These are phyloP conservation scores for Epinephelus awoara DNA, from an alignment of 2,797 vertebrate species.

Conservation along the genomic window DNA sequence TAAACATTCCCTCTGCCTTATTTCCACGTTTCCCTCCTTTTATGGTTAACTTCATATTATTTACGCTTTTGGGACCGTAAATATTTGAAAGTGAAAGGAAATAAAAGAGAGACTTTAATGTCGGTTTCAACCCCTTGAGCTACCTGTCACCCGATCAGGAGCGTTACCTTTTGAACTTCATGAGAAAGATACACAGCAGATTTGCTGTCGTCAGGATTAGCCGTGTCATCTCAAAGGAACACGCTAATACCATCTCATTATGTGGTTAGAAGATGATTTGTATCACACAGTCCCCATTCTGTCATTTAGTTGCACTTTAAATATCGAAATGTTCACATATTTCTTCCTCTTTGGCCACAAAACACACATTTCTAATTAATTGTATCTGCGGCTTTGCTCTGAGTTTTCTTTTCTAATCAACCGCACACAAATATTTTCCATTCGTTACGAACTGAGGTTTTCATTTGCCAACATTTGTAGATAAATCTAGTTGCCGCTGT, in stretches of 20 bases:
- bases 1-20: neutral
- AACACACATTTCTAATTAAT: conserved; percentile 46
- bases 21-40: conserved; percentile 10
- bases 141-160: conserved; percentile 52
- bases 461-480: conserved; percentile 67
- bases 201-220: conserved; percentile 64
- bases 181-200: conserved; percentile 77
- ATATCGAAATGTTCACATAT: conserved; percentile 49
- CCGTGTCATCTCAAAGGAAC: conserved; percentile 59
- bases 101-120: conserved; percentile 43
- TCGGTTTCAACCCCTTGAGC: conserved; percentile 41
- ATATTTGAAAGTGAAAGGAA: conserved; percentile 61
- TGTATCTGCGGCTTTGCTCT: conserved; percentile 31
- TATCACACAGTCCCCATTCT: conserved; percentile 50
- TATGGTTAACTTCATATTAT: conserved; percentile 20
- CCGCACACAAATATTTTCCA: conserved; percentile 50
- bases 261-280: conserved; percentile 71
- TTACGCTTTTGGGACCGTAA: conserved; percentile 16
- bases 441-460: conserved; percentile 64
- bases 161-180: conserved; percentile 70
- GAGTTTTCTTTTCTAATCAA: conserved; percentile 29
- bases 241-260: conserved; percentile 69
- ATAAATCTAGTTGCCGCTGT: conserved; percentile 64
- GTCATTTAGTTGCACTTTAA: conserved; percentile 40
- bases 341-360: conserved; percentile 31